Evolutionary conservation across 1,140 invertebrate genomes (phyloP).

Genomic region (Lanistes nyassanus): DNA sequence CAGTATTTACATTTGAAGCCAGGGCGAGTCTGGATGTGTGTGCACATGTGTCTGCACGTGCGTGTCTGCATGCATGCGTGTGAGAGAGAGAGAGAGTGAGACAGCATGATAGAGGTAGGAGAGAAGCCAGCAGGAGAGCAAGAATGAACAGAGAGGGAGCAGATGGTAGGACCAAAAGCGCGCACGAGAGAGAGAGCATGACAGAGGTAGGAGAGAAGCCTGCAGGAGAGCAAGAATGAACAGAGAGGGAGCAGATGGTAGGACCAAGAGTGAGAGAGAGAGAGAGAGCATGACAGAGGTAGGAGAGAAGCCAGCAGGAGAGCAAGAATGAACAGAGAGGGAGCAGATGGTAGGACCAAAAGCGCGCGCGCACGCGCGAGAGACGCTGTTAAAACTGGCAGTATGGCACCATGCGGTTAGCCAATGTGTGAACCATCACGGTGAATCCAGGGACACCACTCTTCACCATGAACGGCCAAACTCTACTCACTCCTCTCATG

Average conservation of each 20-base stretch:
- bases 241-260: neutral
- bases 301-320: too few relatives aligned
- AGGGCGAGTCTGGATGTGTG: neutral
- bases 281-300: constrained; percentile 5
- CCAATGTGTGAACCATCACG: neutral
- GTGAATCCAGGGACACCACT: neutral
- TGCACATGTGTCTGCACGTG: neutral
- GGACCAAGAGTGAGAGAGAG: constrained; percentile 4
- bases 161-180: neutral
- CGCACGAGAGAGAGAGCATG: constrained; percentile 18
- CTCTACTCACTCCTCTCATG: constrained; percentile 28
- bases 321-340: too few relatives aligned
- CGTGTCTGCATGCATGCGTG: neutral
- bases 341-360: neutral
- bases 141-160: neutral
- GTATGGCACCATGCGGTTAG: neutral
- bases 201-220: too few relatives aligned
- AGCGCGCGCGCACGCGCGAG: too few relatives aligned
- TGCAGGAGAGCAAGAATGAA: too few relatives aligned
- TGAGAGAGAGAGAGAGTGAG: constrained; percentile 24
- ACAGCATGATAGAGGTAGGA: too few relatives aligned
- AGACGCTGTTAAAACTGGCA: too few relatives aligned
- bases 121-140: too few relatives aligned
- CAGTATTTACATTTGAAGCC: neutral
- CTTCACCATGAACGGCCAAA: neutral